Evolutionary conservation across 1,140 invertebrate species (phyloP).

Genomic region (Reticulitermes speratus): DNA sequence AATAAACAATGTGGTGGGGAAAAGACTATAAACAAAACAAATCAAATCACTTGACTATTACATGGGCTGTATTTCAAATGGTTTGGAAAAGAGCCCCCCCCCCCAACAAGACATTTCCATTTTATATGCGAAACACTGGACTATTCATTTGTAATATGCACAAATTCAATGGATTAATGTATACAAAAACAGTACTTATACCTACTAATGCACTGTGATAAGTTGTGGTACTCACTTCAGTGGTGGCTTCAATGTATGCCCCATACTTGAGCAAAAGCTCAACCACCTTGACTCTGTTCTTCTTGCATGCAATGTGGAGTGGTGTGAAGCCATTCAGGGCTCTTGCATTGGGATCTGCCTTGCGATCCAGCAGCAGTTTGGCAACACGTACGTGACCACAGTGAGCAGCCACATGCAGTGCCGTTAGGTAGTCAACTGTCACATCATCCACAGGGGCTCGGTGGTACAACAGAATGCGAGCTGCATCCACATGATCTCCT

Average conservation of each 20-base stretch:
- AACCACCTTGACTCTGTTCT: conserved; percentile 95
- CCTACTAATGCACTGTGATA: not conserved
- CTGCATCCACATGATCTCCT: conserved; percentile 95
- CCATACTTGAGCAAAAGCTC: conserved; percentile 95
- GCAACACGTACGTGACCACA: conserved; percentile 94
- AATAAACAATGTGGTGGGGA: too few species aligned
- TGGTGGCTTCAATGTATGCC: conserved; percentile 85
- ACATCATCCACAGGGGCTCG: conserved; percentile 96
- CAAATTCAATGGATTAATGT: too few species aligned
- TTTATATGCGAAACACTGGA: too few species aligned
- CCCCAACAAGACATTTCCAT: too few species aligned
- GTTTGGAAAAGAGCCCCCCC: too few species aligned
- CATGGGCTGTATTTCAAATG: too few species aligned
- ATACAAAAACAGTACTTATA: too few species aligned
- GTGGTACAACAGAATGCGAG: conserved; percentile 86
- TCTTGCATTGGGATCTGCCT: conserved; percentile 95
- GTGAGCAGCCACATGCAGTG: conserved; percentile 94
- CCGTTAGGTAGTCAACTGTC: conserved; percentile 95
- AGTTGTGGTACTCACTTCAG: conserved; percentile 58
- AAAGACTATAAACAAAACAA: too few species aligned
- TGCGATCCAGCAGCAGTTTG: conserved; percentile 86
- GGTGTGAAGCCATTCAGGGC: conserved; percentile 99
- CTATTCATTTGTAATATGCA: too few species aligned
- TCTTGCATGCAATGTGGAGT: conserved; percentile 98
- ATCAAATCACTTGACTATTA: too few species aligned